A percentile compares a stretch with the other conserved stretches of the same genome.
phyloP scores from a whole-genome alignment of 2,888 invertebrate species.

The Labia minor region DNA sequence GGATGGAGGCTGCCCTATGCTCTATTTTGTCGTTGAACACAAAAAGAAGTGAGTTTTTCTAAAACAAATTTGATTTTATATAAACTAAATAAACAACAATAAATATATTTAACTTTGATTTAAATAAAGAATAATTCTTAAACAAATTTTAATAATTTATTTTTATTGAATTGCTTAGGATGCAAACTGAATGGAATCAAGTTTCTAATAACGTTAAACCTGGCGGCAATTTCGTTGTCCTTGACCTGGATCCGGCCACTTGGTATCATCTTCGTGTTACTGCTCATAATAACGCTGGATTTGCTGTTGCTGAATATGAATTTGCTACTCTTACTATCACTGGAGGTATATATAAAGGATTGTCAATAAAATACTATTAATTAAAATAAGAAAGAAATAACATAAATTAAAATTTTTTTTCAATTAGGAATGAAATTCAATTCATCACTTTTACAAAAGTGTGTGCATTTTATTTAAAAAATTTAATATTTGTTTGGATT shows the following conservation, averaged over 20 bases:
- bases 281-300: constrained; percentile 91
- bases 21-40: constrained; percentile 88
- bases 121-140: too few relatives aligned
- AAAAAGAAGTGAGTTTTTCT: constrained; percentile 68
- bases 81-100: constrained; percentile 24
- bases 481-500: too few relatives aligned
- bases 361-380: background rate
- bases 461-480: too few relatives aligned
- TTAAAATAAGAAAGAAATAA: background rate
- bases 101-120: too few relatives aligned
- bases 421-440: too few relatives aligned
- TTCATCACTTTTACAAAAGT: too few relatives aligned
- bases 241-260: constrained; percentile 84
- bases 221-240: constrained; percentile 78
- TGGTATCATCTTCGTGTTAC: constrained; percentile 89
- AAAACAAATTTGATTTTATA: constrained; percentile 8
- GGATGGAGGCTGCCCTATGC: constrained; percentile 90
- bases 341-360: constrained; percentile 58
- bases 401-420: background rate
- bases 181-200: constrained; percentile 83
- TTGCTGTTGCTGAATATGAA: constrained; percentile 88
- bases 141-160: background rate
- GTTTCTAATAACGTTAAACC: constrained; percentile 88
- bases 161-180: constrained; percentile 39
- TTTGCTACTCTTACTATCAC: constrained; percentile 88